Evolutionary conservation across 1,140 invertebrate species (phyloP), one percentile per base, ranked within the genome.

Genomic region (Radopholus similis): DNA sequence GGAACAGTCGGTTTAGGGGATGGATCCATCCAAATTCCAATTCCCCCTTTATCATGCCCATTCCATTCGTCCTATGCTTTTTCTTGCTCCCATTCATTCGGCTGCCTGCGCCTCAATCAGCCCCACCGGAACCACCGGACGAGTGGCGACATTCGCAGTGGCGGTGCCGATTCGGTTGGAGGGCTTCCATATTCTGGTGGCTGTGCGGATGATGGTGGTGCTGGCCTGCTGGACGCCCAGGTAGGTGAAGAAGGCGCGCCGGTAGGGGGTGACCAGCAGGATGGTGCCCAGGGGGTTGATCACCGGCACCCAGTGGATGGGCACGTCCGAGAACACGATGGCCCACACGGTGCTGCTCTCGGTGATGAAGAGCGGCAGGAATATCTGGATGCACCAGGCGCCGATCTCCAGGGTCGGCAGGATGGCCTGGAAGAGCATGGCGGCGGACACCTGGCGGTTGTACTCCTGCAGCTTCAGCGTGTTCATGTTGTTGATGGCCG

Each of bases 171-270:
- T n/a, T n/a, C n/a, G n/a, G n/a, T n/a, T n/a, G n/a, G n/a, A n/a
- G n/a, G n/a, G n/a, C n/a, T n/a, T n/a, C n/a, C n/a, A n/a, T n/a
- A 54, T 54, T 54, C 28, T 54, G 30, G 51, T 54, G 30, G 30
- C 28, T 5, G 35, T 54, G 35, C 51, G 51, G 35, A 54, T 23
- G 35, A 54, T 54, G 30, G 18, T 54, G 30, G 51, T n/a, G n/a
- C 35, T 28, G 51, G 51, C 51, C 35, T 54, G 30, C 3, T 28
- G 30, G 35, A 54, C 35, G 30, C 51, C 51, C 30, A 54, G 35
- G 35, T 54, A 54, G 18, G 28, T 28, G 35, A 54, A 54, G 3
- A 54, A 28, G n/a, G 51, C n/a, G 18, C 51, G 51, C 51, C 51
- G 51, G 35, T 54, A 54, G 15, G 51, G 51, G 0, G 51, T 34